Conservation (phyloP, 2,113 vertebrate species). For the Ginglymostoma cirratum region DNA sequence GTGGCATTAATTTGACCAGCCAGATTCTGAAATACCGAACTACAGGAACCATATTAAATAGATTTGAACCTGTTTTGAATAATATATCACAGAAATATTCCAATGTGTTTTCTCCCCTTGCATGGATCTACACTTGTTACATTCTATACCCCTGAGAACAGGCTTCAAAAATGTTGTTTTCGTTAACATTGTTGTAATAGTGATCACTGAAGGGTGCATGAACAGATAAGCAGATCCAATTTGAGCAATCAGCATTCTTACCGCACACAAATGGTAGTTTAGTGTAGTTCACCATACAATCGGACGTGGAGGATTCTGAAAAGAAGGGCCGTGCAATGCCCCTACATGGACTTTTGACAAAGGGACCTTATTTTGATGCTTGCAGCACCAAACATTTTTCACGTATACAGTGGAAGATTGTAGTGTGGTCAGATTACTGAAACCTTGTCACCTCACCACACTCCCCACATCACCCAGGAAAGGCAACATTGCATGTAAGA, state of each 20-base stretch:
- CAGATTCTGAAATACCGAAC: background rate
- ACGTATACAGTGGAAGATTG: too few species aligned
- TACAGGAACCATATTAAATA: background rate
- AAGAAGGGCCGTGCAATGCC: too few species aligned
- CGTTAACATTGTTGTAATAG: background rate
- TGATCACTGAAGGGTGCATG: background rate
- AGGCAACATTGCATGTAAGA: too few species aligned
- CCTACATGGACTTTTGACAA: too few species aligned
- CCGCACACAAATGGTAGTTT: too few species aligned
- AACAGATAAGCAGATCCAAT: background rate
- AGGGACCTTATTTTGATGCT: too few species aligned
- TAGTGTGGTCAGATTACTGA: too few species aligned
- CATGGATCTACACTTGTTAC: background rate
- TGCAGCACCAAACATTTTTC: too few species aligned
- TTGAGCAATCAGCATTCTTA: background rate
- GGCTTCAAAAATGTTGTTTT: background rate
- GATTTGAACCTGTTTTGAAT: background rate
- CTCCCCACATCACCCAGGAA: too few species aligned
- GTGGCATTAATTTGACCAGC: background rate
- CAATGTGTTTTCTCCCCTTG: background rate
- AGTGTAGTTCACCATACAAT: too few species aligned
- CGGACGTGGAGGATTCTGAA: too few species aligned
- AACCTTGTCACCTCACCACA: too few species aligned
- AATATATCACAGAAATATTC: background rate
- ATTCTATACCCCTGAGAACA: background rate